Percentiles rank a stretch among this genome's conserved stretches.
phyloP scores from a whole-genome alignment of 2,113 vertebrate species.

The Ellobius talpinus region DNA sequence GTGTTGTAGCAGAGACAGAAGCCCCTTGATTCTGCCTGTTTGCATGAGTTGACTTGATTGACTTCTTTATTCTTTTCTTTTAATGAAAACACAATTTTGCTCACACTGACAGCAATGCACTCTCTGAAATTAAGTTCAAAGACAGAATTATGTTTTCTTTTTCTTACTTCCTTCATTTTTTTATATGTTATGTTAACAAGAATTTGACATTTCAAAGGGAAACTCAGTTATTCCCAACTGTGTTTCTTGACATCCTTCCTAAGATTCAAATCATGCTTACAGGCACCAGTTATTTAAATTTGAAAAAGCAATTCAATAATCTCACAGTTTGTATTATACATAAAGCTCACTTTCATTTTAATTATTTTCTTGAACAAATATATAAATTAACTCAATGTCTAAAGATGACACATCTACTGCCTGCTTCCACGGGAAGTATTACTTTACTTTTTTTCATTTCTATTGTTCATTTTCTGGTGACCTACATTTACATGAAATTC shows the following conservation, averaged over 20 bases:
- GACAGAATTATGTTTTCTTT: not conserved
- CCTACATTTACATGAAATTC: not conserved
- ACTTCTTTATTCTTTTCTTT: not conserved
- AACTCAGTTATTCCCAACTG: not conserved
- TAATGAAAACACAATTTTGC: not conserved
- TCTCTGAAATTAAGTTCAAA: not conserved
- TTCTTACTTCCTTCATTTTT: conserved; percentile 12
- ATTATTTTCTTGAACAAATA: not conserved
- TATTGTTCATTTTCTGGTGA: not conserved
- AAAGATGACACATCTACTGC: not conserved
- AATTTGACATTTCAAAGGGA: conserved; percentile 1
- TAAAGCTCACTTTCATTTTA: not conserved
- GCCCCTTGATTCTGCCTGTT: not conserved
- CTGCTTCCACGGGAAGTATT: not conserved
- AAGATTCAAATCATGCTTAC: not conserved
- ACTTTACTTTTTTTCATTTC: not conserved
- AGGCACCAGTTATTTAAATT: not conserved
- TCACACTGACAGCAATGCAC: not conserved
- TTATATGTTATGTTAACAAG: not conserved
- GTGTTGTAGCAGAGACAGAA: not conserved
- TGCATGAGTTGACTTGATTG: not conserved
- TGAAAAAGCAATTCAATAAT: not conserved
- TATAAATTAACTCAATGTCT: not conserved
- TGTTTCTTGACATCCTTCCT: not conserved
- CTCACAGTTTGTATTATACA: not conserved